These are phyloP conservation scores for Apostichopus parvimensis DNA, from an alignment of 35 echinoderm and acorn worm species.

Conservation along the genomic window DNA sequence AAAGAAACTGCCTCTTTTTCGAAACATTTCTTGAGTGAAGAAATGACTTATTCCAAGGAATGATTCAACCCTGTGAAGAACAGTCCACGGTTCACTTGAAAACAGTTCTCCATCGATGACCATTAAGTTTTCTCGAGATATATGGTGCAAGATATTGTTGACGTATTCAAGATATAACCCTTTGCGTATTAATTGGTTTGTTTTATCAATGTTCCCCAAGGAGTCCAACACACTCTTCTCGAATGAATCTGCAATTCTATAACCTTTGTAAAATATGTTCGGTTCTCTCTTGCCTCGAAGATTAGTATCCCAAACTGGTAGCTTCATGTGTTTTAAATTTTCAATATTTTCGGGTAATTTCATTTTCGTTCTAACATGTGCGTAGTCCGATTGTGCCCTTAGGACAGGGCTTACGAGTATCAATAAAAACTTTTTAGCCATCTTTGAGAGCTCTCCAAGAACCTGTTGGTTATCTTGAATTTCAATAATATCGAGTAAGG, in stretches of 20 bases:
- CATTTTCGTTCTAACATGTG: conserved; percentile 30
- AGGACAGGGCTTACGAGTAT: conserved; percentile 24
- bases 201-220: background rate
- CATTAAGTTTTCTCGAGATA: background rate
- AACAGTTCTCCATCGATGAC: conserved; percentile 23
- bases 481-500: conserved; percentile 16
- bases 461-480: conserved; percentile 1
- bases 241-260: conserved; percentile 35
- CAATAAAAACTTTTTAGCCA: conserved; percentile 8
- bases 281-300: background rate
- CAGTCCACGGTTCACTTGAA: background rate
- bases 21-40: background rate
- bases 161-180: conserved; percentile 12
- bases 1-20: conserved; percentile 2
- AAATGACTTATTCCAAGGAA: background rate
- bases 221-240: conserved; percentile 12
- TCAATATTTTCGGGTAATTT: background rate
- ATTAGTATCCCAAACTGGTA: background rate
- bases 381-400: conserved; percentile 37
- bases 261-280: conserved; percentile 21
- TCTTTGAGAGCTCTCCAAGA: background rate
- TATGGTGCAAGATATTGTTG: conserved; percentile 1
- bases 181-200: background rate
- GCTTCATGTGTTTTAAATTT: background rate
- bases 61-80: background rate